Percentiles rank a stretch among this genome's conserved stretches.
Evolutionary conservation across 2,888 invertebrate genomes (phyloP).

Genomic region (Coelinius sp.): DNA sequence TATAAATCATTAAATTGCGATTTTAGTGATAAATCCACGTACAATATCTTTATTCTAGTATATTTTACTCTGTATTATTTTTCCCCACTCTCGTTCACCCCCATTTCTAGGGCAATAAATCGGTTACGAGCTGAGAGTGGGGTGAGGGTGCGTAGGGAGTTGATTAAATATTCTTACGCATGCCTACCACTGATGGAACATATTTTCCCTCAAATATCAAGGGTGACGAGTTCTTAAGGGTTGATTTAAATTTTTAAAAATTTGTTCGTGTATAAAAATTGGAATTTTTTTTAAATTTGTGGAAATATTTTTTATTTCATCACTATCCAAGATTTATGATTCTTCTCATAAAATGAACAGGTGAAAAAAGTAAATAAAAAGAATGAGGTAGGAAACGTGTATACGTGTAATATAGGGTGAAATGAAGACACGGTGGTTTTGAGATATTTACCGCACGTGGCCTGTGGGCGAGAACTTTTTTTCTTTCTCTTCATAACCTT

Average conservation of each 20-base stretch:
- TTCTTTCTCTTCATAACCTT: constrained; percentile 31
- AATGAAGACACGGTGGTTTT: constrained; percentile 23
- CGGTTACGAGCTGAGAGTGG: neutral
- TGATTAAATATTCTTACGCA: constrained; percentile 28
- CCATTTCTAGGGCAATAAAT: constrained; percentile 24
- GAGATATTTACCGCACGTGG: constrained; percentile 28
- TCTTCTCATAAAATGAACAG: constrained; percentile 13
- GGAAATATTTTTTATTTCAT: neutral
- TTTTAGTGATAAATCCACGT: neutral
- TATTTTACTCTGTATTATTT: constrained; percentile 9
- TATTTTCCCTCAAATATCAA: too few species aligned
- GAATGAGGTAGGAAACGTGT: constrained; percentile 11
- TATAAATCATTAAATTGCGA: constrained; percentile 8
- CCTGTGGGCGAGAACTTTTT: constrained; percentile 31
- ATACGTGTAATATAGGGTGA: constrained; percentile 2
- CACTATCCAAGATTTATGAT: neutral
- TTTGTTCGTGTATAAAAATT: too few species aligned
- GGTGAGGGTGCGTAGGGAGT: neutral
- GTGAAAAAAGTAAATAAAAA: constrained; percentile 9
- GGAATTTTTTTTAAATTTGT: neutral
- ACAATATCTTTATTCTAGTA: constrained; percentile 23
- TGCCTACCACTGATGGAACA: neutral
- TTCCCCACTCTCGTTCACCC: neutral
- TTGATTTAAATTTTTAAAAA: too few species aligned
- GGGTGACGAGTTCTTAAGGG: too few species aligned